Evolutionary conservation across 2,113 vertebrate genomes (phyloP), one percentile per base, ranked within the genome.

Genomic region (Macquaria ambigua): DNA sequence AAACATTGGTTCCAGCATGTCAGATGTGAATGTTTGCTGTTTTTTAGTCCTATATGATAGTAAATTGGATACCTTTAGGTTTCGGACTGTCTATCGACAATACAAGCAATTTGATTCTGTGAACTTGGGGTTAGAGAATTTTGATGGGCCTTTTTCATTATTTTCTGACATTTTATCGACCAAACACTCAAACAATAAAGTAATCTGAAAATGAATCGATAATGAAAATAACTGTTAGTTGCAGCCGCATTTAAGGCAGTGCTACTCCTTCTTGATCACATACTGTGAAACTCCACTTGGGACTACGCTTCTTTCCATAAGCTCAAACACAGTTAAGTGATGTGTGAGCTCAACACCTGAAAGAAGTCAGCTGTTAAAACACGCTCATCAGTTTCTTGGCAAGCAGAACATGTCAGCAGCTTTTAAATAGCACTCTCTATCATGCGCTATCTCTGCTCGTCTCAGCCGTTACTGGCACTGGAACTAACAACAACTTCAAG

Each of bases 381-480:
- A 46, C 6, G 0, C 48, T 74, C 80, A 41, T 71, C 48, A 23
- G 18, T 56, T 75, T 85, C 66, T 79, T 84, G 80, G 83, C 87
- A 63, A 74, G 81, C 59, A 18, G 53, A 74, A 70, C 28, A 53
- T 69, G 83, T 91, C 85, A 85, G 84, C 84, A 67, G 71, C 79
- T 86, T 91, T 84, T 68, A 81, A 88, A 79, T 18, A 76, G 72
- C 41, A 0, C 77, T 46, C 61, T 69, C 52, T 23, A 14, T 81
- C 39, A 73, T 11, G 63, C 0, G 41, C 48, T 62, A 16, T 82
- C 74, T 64, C 82, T 37, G 66, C 67, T 89, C 21, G 12, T 23
- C 84, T 90, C 71, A 50, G 56, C 58, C 4, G 39, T 53, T 78
- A 10, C 68, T 91, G 86, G 82, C 77, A 69, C 73, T 46, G 74